phyloP scores from a whole-genome alignment of 2,113 vertebrate genomes.

The Etheostoma cragini region DNA sequence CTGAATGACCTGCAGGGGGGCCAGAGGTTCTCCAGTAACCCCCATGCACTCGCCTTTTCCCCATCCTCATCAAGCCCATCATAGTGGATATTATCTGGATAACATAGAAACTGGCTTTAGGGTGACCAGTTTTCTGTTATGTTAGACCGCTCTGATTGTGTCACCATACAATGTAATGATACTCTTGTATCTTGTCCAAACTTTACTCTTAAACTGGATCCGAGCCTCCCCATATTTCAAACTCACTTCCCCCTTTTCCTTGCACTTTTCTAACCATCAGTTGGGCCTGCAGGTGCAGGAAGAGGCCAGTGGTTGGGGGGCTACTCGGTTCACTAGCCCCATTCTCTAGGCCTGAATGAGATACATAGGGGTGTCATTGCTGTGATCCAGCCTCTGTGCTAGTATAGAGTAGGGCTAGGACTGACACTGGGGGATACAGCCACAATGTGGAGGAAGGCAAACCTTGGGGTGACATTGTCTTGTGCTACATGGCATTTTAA shows the following conservation, averaged over 20 bases:
- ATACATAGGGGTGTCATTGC: constrained; percentile 77
- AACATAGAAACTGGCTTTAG: constrained; percentile 10
- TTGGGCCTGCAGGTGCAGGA: constrained; percentile 78
- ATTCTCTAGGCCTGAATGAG: constrained; percentile 80
- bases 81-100: not conserved
- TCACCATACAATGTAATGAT: not conserved
- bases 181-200: not conserved
- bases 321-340: constrained; percentile 79
- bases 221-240: constrained; percentile 26
- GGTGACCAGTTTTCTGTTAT: not conserved
- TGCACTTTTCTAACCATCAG: constrained; percentile 47
- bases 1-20: constrained; percentile 77
- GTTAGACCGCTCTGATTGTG: not conserved
- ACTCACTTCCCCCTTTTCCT: constrained; percentile 40
- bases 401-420: constrained; percentile 12
- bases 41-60: constrained; percentile 41
- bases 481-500: constrained; percentile 24
- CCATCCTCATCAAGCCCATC: constrained; percentile 5
- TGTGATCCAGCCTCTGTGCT: constrained; percentile 52
- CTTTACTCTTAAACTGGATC: constrained; percentile 17
- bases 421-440: constrained; percentile 22
- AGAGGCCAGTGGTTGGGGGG: constrained; percentile 72
- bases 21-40: constrained; percentile 53
- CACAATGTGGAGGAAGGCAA: constrained; percentile 12
- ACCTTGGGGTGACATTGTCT: constrained; percentile 14